Evolutionary conservation across 92 coral and sea anemone species (phyloP), one percentile per base, ranked within the genome.

Genomic region (Zoanthus solanderi): DNA sequence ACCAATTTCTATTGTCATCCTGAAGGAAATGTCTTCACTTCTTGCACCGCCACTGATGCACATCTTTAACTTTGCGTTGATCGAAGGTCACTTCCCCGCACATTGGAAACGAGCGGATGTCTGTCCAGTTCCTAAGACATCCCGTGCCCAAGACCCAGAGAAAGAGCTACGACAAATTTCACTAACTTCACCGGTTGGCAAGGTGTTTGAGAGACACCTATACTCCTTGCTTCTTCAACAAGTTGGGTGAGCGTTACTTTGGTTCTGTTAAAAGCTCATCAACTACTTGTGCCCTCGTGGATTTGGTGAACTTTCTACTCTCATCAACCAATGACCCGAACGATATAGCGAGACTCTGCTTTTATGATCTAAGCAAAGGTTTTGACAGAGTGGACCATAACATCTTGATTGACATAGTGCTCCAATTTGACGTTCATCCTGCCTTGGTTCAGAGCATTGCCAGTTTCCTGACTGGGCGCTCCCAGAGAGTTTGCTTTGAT

Each of bases 301-400:
- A 23, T 23, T 23, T 23, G 23, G 23, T 23, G 23, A 23, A 23
- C 23, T 23, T 23, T 23, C 23, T 23, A 23, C 23, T 23, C 23
- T 23, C 88, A 85, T 85, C 88, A 73, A 85, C 68, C 73, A 71
- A 85, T 85, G 88, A 85, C 88, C 71, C 88, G 18, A 85, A 72
- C 56, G 81, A 85, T 85, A 53, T 73, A 85, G 83, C 73, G 81
- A 85, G 88, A 76, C 23, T 23, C 23, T 23, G 23, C 23, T 23
- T 23, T 23, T 23, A 23, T 0, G 23, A 23, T 23, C 23, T 23
- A 23, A 23, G 23, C 23, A 23, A 23, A 23, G 23, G 23, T 23
- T 23, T 23, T 23, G 23, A 23, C 23, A 23, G 23, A 23, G 23
- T 23, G 23, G 23, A 23, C 23, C 23, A 23, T 23, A 23, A 23